Percentiles rank a stretch among this genome's conserved stretches.
phyloP scores from a whole-genome alignment of 2,888 invertebrate species.

The Chromoteleia sp. region DNA sequence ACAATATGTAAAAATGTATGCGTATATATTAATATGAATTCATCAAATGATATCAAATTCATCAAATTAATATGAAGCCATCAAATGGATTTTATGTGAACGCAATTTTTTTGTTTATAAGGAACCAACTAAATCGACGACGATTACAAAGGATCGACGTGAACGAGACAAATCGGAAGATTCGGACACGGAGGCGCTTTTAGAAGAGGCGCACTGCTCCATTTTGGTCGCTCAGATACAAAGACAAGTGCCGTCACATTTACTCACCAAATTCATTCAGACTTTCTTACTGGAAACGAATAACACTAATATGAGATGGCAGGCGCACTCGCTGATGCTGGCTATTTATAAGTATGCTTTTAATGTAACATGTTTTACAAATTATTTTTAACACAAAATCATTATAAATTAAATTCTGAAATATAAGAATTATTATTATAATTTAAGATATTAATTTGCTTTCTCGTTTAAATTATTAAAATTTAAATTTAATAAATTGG shows the following conservation, averaged over 20 bases:
- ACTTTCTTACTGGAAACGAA: constrained; percentile 97
- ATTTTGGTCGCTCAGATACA: constrained; percentile 90
- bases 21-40: too few species aligned
- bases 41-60: too few species aligned
- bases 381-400: too few species aligned
- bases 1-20: too few species aligned
- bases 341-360: constrained; percentile 93
- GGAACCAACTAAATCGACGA: constrained; percentile 76
- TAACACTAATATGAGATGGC: constrained; percentile 96
- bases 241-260: constrained; percentile 86
- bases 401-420: too few species aligned
- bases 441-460: too few species aligned
- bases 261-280: constrained; percentile 90
- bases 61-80: too few species aligned
- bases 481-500: constrained; percentile 8
- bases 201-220: constrained; percentile 89
- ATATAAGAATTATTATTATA: too few species aligned
- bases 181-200: constrained; percentile 88
- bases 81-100: too few species aligned
- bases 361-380: neutral
- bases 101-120: constrained; percentile 55
- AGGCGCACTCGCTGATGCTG: constrained; percentile 94
- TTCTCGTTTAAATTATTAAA: neutral
- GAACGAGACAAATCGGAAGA: constrained; percentile 90
- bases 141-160: constrained; percentile 84